A percentile compares a stretch with the other conserved stretches of the same genome.
These are phyloP conservation scores for Aphelenchoides besseyi DNA, from an alignment of 1,140 invertebrate genomes.

Conservation along the genomic window DNA sequence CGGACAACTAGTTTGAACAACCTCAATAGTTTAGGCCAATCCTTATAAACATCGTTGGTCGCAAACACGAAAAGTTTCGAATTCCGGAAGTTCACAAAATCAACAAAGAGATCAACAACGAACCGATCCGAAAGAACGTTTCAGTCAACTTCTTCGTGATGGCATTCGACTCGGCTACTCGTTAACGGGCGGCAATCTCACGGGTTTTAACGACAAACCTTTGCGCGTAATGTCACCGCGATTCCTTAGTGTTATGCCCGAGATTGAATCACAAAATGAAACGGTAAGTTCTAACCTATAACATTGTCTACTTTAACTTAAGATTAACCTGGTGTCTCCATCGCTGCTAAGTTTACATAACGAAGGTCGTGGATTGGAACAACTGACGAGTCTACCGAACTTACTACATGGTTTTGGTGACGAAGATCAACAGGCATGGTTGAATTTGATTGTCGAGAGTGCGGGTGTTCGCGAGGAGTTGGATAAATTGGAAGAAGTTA, in stretches of 20 bases:
- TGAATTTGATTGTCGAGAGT: conserved; percentile 36
- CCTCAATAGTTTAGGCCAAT: neutral
- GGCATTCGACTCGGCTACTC: conserved; percentile 39
- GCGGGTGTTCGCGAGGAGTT: conserved; percentile 31
- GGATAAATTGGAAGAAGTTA: conserved; percentile 28
- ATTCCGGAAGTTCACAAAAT: neutral
- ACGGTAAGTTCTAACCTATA: conserved; percentile 23
- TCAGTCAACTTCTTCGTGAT: conserved; percentile 33
- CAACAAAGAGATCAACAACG: neutral
- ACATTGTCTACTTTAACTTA: too few relatives aligned
- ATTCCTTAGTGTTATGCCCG: conserved; percentile 43
- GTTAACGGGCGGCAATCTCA: conserved; percentile 34
- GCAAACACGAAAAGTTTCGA: neutral
- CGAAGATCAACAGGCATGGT: conserved; percentile 33
- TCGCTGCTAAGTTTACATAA: conserved; percentile 30
- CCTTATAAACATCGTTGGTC: neutral
- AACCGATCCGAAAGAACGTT: neutral
- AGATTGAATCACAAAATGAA: conserved; percentile 21
- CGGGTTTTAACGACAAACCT: conserved; percentile 48
- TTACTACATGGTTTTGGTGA: conserved; percentile 21
- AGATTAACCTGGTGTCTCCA: conserved; percentile 29
- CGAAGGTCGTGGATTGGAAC: conserved; percentile 27
- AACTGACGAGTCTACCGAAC: conserved; percentile 24
- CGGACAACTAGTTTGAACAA: too few relatives aligned
- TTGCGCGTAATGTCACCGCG: conserved; percentile 54